phyloP scores from a whole-genome alignment of 2,113 vertebrate genomes.

The Chionomys nivalis region DNA sequence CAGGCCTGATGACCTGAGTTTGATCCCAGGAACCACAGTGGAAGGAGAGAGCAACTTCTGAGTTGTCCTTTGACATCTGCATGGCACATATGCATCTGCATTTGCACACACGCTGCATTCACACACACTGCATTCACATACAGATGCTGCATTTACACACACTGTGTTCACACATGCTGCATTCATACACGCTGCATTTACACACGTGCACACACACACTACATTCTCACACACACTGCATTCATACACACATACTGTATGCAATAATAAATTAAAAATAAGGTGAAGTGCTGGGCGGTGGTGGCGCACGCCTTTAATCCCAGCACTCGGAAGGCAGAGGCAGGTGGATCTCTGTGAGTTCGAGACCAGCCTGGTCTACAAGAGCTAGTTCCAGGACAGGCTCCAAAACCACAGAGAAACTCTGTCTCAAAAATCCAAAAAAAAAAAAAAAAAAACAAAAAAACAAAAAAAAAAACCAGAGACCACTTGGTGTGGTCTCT shows the following conservation, averaged over 20 bases:
- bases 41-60: not conserved
- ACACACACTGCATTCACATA: not conserved
- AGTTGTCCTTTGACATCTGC: not conserved
- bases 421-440: too few relatives aligned
- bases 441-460: too few relatives aligned
- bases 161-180: not conserved
- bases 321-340: too few relatives aligned
- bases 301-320: too few relatives aligned
- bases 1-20: not conserved
- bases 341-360: too few relatives aligned
- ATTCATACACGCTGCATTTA: not conserved
- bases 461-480: too few relatives aligned
- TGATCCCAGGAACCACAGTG: not conserved
- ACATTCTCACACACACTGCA: not conserved
- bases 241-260: not conserved
- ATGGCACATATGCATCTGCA: not conserved
- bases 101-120: not conserved
- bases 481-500: too few relatives aligned
- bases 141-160: not conserved
- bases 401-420: too few relatives aligned
- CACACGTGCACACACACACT: not conserved
- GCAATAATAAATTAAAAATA: not conserved
- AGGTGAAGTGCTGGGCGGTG: not conserved
- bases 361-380: too few relatives aligned
- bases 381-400: too few relatives aligned